Percentiles rank a stretch among this genome's conserved stretches.
phyloP scores from a whole-genome alignment of 1,140 invertebrate genomes.

The Zelostemma sp. region DNA sequence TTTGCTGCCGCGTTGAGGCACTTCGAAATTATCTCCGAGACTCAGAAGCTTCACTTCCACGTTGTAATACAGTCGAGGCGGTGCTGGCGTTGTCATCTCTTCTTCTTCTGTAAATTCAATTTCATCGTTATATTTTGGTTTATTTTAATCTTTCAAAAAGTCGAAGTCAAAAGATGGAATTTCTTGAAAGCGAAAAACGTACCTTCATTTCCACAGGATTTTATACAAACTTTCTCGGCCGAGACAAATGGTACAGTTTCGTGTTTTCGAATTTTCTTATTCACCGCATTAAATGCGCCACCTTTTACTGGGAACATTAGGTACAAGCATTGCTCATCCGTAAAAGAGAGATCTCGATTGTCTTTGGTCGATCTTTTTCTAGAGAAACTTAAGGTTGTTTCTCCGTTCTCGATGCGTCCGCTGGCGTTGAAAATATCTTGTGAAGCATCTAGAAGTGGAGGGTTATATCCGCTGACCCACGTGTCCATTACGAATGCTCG shows the following conservation, averaged over 20 bases:
- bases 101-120: slow-evolving; percentile 60
- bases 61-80: slow-evolving; percentile 77
- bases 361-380: slow-evolving; percentile 85
- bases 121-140: not conserved
- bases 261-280: slow-evolving; percentile 90
- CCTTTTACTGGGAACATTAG: slow-evolving; percentile 91
- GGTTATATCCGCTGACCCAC: slow-evolving; percentile 84
- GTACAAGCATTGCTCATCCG: slow-evolving; percentile 85
- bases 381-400: slow-evolving; percentile 84
- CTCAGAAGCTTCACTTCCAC: slow-evolving; percentile 82
- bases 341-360: slow-evolving; percentile 83
- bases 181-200: no score
- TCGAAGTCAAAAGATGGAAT: no score
- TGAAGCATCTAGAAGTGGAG: slow-evolving; percentile 80
- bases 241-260: slow-evolving; percentile 82
- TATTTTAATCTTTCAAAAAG: no score
- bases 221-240: slow-evolving; percentile 85
- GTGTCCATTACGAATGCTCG: slow-evolving; percentile 89
- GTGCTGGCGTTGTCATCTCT: slow-evolving; percentile 73
- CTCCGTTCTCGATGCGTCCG: slow-evolving; percentile 81
- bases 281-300: slow-evolving; percentile 84
- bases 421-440: slow-evolving; percentile 82
- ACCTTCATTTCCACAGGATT: slow-evolving; percentile 79
- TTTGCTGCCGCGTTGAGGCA: slow-evolving; percentile 76
- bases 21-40: slow-evolving; percentile 80